A percentile compares a stretch with the other conserved stretches of the same genome.
Evolutionary conservation across 2,888 invertebrate genomes (phyloP).

Genomic region (Agonum fuliginosum): DNA sequence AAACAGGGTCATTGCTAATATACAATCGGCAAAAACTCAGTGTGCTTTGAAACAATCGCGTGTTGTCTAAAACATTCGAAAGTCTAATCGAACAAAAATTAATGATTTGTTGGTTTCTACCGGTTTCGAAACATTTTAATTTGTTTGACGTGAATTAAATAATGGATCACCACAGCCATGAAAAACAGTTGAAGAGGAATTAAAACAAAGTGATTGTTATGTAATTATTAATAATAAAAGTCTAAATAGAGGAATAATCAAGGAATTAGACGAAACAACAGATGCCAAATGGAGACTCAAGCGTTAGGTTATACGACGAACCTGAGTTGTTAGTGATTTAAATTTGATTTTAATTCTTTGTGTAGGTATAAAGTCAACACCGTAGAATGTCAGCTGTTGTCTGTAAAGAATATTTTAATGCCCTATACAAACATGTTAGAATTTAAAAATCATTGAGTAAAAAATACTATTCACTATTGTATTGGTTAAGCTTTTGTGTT

Average conservation of each 20-base stretch:
- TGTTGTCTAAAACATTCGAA: constrained; percentile 36
- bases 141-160: constrained; percentile 11
- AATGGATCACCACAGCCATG: constrained; percentile 1
- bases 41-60: constrained; percentile 28
- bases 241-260: not conserved
- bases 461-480: too few relatives aligned
- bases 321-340: too few relatives aligned
- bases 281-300: constrained; percentile 9
- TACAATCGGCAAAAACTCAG: not conserved
- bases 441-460: too few relatives aligned
- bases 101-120: constrained; percentile 32
- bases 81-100: constrained; percentile 40
- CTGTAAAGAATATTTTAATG: too few relatives aligned
- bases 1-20: constrained; percentile 40
- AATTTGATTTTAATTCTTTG: too few relatives aligned
- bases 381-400: too few relatives aligned
- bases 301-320: too few relatives aligned
- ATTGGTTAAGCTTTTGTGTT: too few relatives aligned
- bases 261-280: constrained; percentile 15
- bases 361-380: too few relatives aligned
- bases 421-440: too few relatives aligned
- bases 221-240: constrained; percentile 21
- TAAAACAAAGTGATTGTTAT: not conserved
- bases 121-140: constrained; percentile 29
- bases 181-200: not conserved